Base-by-base conservation (phyloP, 2,113 vertebrate species). In the Cottus gobio region DNA sequence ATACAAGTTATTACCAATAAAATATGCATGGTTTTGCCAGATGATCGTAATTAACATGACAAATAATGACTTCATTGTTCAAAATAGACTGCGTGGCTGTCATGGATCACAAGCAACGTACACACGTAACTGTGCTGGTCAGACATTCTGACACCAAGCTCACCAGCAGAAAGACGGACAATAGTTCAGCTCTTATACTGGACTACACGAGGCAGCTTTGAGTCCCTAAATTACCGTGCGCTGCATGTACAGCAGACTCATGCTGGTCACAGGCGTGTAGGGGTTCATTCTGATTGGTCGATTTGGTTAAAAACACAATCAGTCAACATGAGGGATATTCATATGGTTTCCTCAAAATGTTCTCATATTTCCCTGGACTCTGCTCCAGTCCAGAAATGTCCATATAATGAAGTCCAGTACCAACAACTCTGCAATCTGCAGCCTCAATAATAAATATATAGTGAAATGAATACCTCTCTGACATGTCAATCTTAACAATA, bases 401-500 rank as follows among this genome's bases (percentile, higher is more conserved):
- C n/a, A 44, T 44, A 44, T 44, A 44, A 44, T 44, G 4, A 44
- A 44, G 13, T 44, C 42, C 42, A 44, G 42, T 44, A 44, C 42
- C 42, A 44, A 44, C 42, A 44, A 4, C 13, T 44, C 42, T 15
- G 42, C 65, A 67, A 67, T 30, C n/a, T n/a, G n/a, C n/a, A n/a
- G n/a, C n/a, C n/a, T n/a, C 42, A 48, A 31, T 31, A 31, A 67
- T 22, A 68, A 50, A 44, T 44, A 68, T n/a, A n/a, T 30, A 65
- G 15, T 44, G 30, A 50, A 46, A 50, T 50, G 0, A 48, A 50
- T 34, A 50, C 30, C 44, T 67, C 48, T 65, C 63, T 44, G 42
- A 12, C 44, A 28, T 13, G 65, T 31, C 44, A 46, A 46, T 46
- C 20, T 24, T 24, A 24, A 52, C 50, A 52, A 24, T 52, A n/a